Conservation (phyloP, 2,797 vertebrate species). For the Gouania willdenowi region DNA sequence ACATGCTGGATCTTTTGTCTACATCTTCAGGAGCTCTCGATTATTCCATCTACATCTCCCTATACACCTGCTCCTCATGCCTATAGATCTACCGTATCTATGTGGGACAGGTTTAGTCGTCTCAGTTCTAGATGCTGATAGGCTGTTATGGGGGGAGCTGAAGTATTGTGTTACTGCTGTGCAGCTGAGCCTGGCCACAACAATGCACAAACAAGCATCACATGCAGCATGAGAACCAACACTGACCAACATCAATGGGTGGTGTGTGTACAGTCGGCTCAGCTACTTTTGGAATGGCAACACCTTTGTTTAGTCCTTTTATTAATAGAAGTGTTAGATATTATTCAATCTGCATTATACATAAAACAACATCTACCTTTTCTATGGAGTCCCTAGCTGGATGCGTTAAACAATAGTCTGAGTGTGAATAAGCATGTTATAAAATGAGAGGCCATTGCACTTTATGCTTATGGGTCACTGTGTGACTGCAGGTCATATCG, state of each 20-base stretch:
- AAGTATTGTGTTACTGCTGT: conserved; percentile 62
- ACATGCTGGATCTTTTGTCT: too few relatives aligned
- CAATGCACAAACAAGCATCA: conserved; percentile 45
- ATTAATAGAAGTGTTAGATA: too few relatives aligned
- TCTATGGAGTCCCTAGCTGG: too few relatives aligned
- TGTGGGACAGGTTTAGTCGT: conserved; percentile 49
- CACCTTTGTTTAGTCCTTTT: neutral
- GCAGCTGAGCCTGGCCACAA: conserved; percentile 33
- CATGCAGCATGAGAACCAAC: conserved; percentile 24
- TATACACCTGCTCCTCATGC: conserved; percentile 6
- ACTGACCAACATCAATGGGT: conserved; percentile 40
- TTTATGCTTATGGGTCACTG: neutral
- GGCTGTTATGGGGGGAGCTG: conserved; percentile 52
- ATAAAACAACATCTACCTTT: too few relatives aligned
- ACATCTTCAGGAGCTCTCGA: too few relatives aligned
- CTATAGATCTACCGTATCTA: conserved; percentile 20
- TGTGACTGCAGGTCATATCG: neutral
- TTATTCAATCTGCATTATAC: too few relatives aligned
- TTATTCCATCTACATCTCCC: conserved; percentile 23
- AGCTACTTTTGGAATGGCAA: conserved; percentile 52
- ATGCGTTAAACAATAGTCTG: too few relatives aligned
- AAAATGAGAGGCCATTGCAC: conserved; percentile 30
- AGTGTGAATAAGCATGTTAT: too few relatives aligned
- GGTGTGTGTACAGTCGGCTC: conserved; percentile 53
- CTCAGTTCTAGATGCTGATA: conserved; percentile 64